phyloP scores from a whole-genome alignment of 2,888 invertebrate genomes.

The Oxystoma pomonae region DNA sequence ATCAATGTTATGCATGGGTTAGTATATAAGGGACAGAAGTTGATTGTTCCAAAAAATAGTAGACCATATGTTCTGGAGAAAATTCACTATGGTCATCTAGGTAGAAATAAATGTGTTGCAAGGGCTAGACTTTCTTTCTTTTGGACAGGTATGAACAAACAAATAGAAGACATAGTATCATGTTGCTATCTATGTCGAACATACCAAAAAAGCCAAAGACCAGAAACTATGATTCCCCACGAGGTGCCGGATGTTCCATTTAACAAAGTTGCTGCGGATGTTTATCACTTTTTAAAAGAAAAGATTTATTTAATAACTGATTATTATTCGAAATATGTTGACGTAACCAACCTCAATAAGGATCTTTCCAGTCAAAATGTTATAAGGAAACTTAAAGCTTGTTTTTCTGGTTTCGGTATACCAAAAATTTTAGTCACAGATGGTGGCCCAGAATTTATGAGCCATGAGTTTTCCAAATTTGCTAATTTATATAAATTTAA shows the following conservation, averaged over 20 bases:
- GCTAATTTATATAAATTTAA: constrained; percentile 6
- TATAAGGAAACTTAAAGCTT: neutral
- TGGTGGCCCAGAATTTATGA: constrained; percentile 6
- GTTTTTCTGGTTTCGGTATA: neutral
- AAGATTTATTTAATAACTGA: neutral
- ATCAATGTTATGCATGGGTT: neutral
- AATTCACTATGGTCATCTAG: constrained; percentile 11
- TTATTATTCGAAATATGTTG: neutral
- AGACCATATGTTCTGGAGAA: constrained; percentile 3
- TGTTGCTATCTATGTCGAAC: neutral
- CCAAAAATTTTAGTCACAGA: neutral
- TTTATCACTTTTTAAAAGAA: neutral
- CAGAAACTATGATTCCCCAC: neutral
- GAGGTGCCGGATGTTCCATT: neutral
- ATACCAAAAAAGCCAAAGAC: neutral
- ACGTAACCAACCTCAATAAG: neutral
- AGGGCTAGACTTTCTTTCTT: neutral
- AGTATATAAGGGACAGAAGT: constrained; percentile 6
- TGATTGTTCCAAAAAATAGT: constrained; percentile 4
- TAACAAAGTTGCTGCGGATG: neutral
- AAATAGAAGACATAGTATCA: neutral
- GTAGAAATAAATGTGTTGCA: neutral
- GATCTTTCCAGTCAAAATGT: neutral
- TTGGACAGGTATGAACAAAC: neutral
- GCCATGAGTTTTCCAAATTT: constrained; percentile 5